A percentile compares a stretch with the other conserved stretches of the same genome.
phyloP scores from a whole-genome alignment of 2,113 vertebrate genomes.

The Ceyx margarethae region DNA sequence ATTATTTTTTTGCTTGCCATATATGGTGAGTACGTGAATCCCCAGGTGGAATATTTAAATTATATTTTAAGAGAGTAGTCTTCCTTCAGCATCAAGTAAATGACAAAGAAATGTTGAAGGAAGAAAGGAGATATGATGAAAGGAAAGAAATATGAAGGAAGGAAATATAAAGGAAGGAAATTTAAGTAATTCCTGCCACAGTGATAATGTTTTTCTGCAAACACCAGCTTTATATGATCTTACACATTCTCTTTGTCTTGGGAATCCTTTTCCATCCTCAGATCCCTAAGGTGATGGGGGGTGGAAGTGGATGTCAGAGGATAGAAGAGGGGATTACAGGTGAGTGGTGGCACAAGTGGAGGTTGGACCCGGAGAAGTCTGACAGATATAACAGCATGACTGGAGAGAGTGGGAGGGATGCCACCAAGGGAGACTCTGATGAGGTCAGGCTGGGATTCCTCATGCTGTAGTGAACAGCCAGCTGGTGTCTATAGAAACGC shows the following conservation, averaged over 20 bases:
- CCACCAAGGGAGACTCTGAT: neutral
- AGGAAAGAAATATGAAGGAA: too few species aligned
- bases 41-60: neutral
- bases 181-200: neutral
- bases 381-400: neutral
- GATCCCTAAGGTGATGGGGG: too few species aligned
- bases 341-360: neutral
- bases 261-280: neutral
- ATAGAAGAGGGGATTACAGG: neutral
- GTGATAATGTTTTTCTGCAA: neutral
- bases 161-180: neutral
- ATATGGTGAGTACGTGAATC: neutral
- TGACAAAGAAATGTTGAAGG: neutral
- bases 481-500: constrained; percentile 17
- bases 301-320: neutral
- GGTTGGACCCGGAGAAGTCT: rapidly evolving
- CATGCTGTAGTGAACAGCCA: neutral
- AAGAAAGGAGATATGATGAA: too few species aligned
- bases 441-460: constrained; percentile 42
- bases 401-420: neutral
- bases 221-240: neutral
- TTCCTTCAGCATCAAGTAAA: neutral
- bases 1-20: neutral
- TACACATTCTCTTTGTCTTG: neutral
- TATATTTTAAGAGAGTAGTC: neutral